Conservation (phyloP, 2,797 vertebrate species). For the Trichosurus vulpecula region DNA sequence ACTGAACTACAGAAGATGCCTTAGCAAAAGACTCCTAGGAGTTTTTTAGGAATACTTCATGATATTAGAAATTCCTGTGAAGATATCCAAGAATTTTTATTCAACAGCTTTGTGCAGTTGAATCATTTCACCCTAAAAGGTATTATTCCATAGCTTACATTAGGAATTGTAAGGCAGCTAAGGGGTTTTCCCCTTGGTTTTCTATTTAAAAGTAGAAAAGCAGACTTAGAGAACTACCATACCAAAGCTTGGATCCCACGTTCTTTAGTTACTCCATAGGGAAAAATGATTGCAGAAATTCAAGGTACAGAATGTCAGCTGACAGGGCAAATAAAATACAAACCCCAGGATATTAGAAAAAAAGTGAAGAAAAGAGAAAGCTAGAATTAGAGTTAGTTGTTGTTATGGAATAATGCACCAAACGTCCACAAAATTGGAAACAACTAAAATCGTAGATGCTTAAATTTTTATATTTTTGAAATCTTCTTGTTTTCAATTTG, state of each 20-base stretch:
- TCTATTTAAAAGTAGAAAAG: neutral
- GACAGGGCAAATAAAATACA: slow-evolving; percentile 70
- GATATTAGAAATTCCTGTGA: neutral
- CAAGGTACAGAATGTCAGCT: slow-evolving; percentile 68
- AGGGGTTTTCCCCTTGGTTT: neutral
- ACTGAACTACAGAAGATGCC: neutral
- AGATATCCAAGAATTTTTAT: neutral
- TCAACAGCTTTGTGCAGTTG: neutral
- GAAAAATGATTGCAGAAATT: slow-evolving; percentile 75
- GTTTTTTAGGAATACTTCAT: neutral
- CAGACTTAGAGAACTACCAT: neutral
- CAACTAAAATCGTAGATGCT: neutral
- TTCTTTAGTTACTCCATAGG: slow-evolving; percentile 23
- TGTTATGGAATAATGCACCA: neutral
- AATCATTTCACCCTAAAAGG: neutral
- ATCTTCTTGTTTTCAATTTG: neutral
- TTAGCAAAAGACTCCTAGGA: neutral
- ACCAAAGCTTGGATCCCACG: neutral
- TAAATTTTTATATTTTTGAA: neutral
- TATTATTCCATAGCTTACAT: neutral
- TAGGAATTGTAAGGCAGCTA: neutral
- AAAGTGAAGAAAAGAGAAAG: slow-evolving; percentile 4
- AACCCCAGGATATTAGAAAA: slow-evolving; percentile 69
- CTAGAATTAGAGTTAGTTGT: neutral
- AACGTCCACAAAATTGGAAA: neutral